phyloP scores from a whole-genome alignment of 2,113 vertebrate genomes.

The Semicossyphus pulcher region DNA sequence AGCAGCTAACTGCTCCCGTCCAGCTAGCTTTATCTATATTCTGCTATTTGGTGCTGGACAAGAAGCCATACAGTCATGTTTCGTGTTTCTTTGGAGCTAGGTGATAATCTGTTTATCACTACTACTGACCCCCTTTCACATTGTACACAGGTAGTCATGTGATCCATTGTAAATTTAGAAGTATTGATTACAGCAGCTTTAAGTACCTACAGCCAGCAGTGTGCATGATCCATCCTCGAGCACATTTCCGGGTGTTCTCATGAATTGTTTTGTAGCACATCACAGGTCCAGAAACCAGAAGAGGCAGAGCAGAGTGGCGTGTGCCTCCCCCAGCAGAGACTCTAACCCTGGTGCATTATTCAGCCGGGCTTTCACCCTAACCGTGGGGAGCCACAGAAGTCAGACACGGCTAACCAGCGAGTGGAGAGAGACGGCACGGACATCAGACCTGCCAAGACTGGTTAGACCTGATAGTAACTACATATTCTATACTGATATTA shows the following conservation, averaged over 20 bases:
- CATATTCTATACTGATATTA: conserved; percentile 51
- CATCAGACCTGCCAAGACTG: conserved; percentile 47
- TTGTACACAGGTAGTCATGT: not conserved
- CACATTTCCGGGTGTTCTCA: conserved; percentile 13
- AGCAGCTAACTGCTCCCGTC: no score
- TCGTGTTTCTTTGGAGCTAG: no score
- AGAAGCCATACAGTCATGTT: no score
- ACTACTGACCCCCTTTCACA: not conserved
- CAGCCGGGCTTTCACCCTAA: conserved; percentile 66
- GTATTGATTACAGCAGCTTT: not conserved
- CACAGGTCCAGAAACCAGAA: conserved; percentile 54
- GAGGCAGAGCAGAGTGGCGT: conserved; percentile 72
- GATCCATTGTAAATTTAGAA: not conserved
- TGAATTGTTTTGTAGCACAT: conserved; percentile 40
- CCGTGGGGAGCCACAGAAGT: conserved; percentile 69
- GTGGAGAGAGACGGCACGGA: conserved; percentile 70
- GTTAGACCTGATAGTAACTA: conserved; percentile 46
- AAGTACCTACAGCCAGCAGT: not conserved
- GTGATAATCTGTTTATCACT: not conserved
- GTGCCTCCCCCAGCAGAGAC: conserved; percentile 52
- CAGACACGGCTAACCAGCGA: conserved; percentile 71
- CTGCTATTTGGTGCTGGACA: no score
- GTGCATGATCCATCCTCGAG: not conserved
- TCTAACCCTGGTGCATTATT: conserved; percentile 64
- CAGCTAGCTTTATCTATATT: no score